Percentiles rank a stretch among this genome's conserved stretches.
Evolutionary conservation across 2,113 vertebrate genomes (phyloP).

Genomic region (Petroica traversi): DNA sequence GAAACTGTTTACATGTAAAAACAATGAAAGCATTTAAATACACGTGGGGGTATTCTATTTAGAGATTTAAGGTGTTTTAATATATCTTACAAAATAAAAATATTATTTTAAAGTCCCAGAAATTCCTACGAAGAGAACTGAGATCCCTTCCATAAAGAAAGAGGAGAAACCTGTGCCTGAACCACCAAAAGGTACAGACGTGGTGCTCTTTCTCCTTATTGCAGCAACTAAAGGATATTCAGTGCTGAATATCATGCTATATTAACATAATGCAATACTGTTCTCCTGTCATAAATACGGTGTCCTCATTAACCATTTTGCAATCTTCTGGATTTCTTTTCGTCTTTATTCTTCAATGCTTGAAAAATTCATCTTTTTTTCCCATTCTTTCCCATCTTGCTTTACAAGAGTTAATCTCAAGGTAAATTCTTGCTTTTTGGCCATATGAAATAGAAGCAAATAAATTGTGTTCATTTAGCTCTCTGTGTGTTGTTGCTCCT

Average conservation of each 20-base stretch:
- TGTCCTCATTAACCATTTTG: neutral
- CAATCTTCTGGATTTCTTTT: constrained; percentile 26
- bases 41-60: neutral
- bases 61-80: neutral
- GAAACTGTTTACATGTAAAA: neutral
- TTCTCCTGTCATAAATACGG: neutral
- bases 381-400: neutral
- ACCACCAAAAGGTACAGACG: constrained; percentile 72
- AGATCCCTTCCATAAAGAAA: constrained; percentile 67
- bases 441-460: neutral
- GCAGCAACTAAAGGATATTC: neutral
- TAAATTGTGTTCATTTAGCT: neutral
- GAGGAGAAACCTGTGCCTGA: constrained; percentile 72
- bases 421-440: neutral
- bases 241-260: neutral
- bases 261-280: neutral
- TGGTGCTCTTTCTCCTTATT: neutral
- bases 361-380: neutral
- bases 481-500: neutral
- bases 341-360: neutral
- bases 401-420: neutral
- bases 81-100: neutral
- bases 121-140: constrained; percentile 72
- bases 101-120: constrained; percentile 72
- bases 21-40: neutral